These are phyloP conservation scores for Lasioglossum figueresi DNA, from an alignment of 2,888 invertebrate species.

Conservation along the genomic window DNA sequence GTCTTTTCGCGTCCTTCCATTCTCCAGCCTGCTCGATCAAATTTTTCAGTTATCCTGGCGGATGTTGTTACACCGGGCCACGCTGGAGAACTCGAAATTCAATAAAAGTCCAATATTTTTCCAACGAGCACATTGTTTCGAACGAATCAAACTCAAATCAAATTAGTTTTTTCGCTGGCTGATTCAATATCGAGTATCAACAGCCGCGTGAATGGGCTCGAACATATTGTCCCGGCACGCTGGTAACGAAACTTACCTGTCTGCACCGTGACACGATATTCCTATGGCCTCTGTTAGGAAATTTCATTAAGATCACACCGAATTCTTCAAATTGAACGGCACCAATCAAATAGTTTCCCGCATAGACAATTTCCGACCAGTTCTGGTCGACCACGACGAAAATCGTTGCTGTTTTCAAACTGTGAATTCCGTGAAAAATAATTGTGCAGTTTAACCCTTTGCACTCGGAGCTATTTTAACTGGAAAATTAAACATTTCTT, in stretches of 20 bases:
- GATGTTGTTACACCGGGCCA: background rate
- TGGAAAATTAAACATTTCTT: too few species aligned
- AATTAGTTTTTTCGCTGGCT: constrained; percentile 35
- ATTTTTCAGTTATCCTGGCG: background rate
- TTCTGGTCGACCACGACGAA: background rate
- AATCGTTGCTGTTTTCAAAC: background rate
- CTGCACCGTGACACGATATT: background rate
- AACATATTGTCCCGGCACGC: background rate
- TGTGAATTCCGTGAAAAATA: background rate
- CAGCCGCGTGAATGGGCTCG: background rate
- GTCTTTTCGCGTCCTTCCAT: background rate
- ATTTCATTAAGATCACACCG: background rate
- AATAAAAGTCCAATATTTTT: constrained; percentile 28
- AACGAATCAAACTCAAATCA: constrained; percentile 22
- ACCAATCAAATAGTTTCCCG: background rate
- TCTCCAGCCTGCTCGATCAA: background rate
- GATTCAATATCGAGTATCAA: constrained; percentile 13
- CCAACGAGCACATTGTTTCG: background rate
- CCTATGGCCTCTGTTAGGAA: background rate
- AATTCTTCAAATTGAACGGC: background rate
- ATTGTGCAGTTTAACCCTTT: background rate
- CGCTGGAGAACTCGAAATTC: background rate
- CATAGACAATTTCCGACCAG: background rate
- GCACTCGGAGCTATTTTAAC: too few species aligned
- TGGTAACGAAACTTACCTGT: background rate